Base-by-base conservation (phyloP, 64 coral and sea anemone species). In the Pocillopora damicornis region DNA sequence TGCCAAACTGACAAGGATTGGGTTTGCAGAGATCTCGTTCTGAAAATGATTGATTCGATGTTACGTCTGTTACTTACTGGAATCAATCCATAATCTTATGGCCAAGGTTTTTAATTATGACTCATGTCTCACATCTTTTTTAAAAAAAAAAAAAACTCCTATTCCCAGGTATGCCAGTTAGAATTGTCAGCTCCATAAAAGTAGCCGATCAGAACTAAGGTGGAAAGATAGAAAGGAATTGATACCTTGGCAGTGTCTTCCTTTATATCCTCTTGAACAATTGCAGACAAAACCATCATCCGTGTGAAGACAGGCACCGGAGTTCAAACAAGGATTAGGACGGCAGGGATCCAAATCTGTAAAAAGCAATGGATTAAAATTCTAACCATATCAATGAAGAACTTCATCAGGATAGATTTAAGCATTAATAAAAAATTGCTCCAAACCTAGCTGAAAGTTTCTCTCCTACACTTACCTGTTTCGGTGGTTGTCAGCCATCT, bases 1-100 rank as follows among this genome's bases (percentile, higher is more conserved):
- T 91, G 42, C 93, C 93, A 79, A 93, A 99, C 57, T 99, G 97
- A 88, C 97, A 99, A 2, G 97, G 97, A 58, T 99, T 99, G n/a
- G 97, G 97, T 87, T 95, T 92, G 20, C 97, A 99, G 4, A 99
- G 90, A 76, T 99, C 88, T 17, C 93, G 94, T 71, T 92, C 94
- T 96, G 63, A 13, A 59, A 85, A 18, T 10, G 25, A 23, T 18
- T 71, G 9, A 23, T 10, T 26, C 10, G n/a, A 20, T 25, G 67
- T 71, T n/a, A 68, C 30, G 23, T 23, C 18, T 0, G 23, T 68
- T 30, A 22, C 20, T 25, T 25, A 67, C 16, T 67, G 8, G 14
- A 4, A 67, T 16, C 22, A 67, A 67, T 16, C 20, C 20, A 15
- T 16, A 18, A 64, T 17, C 62, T 17, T 16, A 64, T 64, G 62